These are phyloP conservation scores for Bos indicus DNA, from an alignment of 2,113 vertebrate genomes.

Conservation along the genomic window DNA sequence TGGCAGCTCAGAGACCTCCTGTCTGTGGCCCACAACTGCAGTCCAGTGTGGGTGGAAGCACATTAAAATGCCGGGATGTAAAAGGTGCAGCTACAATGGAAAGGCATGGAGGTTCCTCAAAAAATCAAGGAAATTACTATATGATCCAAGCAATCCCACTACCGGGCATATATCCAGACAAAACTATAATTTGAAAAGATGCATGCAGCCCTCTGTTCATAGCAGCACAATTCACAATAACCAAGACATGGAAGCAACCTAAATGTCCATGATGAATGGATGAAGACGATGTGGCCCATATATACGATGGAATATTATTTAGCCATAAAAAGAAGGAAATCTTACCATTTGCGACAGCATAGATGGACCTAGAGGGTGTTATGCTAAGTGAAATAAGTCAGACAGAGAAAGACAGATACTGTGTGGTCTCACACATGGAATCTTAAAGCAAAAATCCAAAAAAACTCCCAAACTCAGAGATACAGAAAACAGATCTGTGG, in stretches of 20 bases:
- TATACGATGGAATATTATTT: not conserved
- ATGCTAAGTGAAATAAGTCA: not conserved
- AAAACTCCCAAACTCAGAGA: not conserved
- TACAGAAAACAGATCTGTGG: not conserved
- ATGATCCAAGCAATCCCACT: not conserved
- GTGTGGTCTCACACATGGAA: not conserved
- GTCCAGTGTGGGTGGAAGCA: not conserved
- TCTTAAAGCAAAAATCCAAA: not conserved
- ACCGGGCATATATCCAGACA: not conserved
- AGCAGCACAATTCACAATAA: not conserved
- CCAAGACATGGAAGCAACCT: not conserved
- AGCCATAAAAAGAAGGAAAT: not conserved
- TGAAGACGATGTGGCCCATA: not conserved
- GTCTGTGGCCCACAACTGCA: not conserved
- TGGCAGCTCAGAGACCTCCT: not conserved
- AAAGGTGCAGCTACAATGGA: not conserved
- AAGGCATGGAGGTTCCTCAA: not conserved
- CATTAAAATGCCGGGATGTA: rapidly evolving
- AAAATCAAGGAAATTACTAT: not conserved
- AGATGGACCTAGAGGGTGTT: not conserved
- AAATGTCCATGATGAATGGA: not conserved
- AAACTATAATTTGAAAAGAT: not conserved
- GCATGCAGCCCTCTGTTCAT: not conserved
- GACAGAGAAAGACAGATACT: not conserved
- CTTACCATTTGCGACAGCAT: not conserved